Percentiles rank a stretch among this genome's conserved stretches.
phyloP scores from a whole-genome alignment of 2,113 vertebrate genomes.

The Orthochromis indermauri region DNA sequence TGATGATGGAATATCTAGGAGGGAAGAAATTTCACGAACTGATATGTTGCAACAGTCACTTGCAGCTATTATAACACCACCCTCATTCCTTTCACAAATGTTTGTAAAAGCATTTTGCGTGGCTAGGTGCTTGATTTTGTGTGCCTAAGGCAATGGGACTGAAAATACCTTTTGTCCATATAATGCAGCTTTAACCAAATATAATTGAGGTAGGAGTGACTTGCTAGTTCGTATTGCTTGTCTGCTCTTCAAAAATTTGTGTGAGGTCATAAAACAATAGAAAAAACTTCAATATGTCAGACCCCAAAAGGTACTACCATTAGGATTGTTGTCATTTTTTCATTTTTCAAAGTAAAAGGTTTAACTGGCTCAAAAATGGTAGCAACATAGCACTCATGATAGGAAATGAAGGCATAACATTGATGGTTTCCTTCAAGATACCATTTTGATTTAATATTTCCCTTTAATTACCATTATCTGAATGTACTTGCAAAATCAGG shows the following conservation, averaged over 20 bases:
- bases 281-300: background rate
- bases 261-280: background rate
- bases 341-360: background rate
- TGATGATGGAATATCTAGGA: background rate
- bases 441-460: background rate
- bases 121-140: background rate
- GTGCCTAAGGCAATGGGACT: background rate
- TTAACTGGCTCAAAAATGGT: background rate
- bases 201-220: background rate
- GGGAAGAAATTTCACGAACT: background rate
- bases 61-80: background rate
- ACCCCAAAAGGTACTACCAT: background rate
- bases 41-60: background rate
- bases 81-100: background rate
- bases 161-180: background rate
- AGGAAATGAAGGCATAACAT: background rate
- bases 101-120: background rate
- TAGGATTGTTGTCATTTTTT: background rate
- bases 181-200: background rate
- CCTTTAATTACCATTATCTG: constrained; percentile 11
- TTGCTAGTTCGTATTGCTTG: background rate
- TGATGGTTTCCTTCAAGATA: background rate
- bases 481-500: background rate
- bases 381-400: background rate
- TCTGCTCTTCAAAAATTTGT: background rate